phyloP scores from a whole-genome alignment of 2,888 invertebrate species.

The Camptogramma bilineatum region DNA sequence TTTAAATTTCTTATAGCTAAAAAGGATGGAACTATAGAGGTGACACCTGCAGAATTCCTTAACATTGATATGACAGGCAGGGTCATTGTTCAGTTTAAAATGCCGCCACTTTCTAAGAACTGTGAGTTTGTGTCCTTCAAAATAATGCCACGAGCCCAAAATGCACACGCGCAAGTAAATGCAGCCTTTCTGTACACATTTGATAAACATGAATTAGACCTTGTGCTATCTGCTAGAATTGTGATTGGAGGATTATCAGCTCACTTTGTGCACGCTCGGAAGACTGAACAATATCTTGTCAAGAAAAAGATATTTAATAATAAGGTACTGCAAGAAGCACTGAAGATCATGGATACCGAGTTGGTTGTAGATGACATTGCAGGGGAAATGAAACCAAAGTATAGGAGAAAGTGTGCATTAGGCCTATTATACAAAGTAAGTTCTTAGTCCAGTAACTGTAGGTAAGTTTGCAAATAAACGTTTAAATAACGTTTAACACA shows the following conservation, averaged over 20 bases:
- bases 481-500: not conserved
- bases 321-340: slow-evolving; percentile 77
- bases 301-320: slow-evolving; percentile 74
- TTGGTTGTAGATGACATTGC: slow-evolving; percentile 67
- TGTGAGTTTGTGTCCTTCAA: slow-evolving; percentile 64
- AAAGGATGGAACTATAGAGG: slow-evolving; percentile 47
- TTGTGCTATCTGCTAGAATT: slow-evolving; percentile 80
- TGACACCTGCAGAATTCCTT: slow-evolving; percentile 64
- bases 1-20: slow-evolving; percentile 44
- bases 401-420: slow-evolving; percentile 85
- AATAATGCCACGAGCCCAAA: slow-evolving; percentile 89
- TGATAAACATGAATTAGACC: slow-evolving; percentile 50
- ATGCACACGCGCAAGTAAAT: slow-evolving; percentile 91
- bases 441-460: not conserved
- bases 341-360: slow-evolving; percentile 85
- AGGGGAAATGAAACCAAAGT: slow-evolving; percentile 85
- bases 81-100: slow-evolving; percentile 60
- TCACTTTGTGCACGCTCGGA: slow-evolving; percentile 84
- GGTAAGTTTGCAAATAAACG: not conserved
- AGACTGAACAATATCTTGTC: slow-evolving; percentile 81
- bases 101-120: slow-evolving; percentile 62
- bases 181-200: slow-evolving; percentile 89
- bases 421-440: slow-evolving; percentile 88
- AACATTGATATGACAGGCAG: slow-evolving; percentile 63
- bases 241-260: slow-evolving; percentile 86